Percentiles rank a stretch among this genome's conserved stretches.
Evolutionary conservation across 2,888 invertebrate species (phyloP).

Genomic region (Ophion ventricosus): DNA sequence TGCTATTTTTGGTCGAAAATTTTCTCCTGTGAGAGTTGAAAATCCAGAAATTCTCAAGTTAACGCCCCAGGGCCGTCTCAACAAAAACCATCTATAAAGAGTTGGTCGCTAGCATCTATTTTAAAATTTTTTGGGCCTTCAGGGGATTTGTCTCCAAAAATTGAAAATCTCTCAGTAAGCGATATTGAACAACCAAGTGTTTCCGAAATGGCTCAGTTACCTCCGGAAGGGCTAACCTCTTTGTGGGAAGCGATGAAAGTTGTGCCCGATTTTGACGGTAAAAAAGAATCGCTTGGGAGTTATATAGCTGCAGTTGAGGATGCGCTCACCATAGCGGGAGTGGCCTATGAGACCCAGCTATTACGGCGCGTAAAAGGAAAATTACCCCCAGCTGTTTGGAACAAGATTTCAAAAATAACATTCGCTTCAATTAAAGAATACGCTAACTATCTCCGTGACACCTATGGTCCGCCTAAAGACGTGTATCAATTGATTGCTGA

Average conservation of each 20-base stretch:
- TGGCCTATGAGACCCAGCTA: neutral
- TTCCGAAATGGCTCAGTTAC: neutral
- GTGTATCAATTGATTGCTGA: conserved; percentile 26
- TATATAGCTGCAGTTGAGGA: conserved; percentile 17
- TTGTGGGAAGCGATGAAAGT: conserved; percentile 18
- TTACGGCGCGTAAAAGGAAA: conserved; percentile 7
- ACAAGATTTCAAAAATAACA: conserved; percentile 12
- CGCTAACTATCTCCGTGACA: conserved; percentile 2
- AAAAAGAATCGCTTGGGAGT: conserved; percentile 6
- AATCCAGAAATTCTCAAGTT: neutral
- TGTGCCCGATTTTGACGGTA: conserved; percentile 23
- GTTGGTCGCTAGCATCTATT: too few species aligned
- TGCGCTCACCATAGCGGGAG: conserved; percentile 2
- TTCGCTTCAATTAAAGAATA: conserved; percentile 11
- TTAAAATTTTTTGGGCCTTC: too few species aligned
- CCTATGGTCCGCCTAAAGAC: conserved; percentile 25
- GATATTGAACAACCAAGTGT: too few species aligned
- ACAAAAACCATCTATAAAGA: too few species aligned
- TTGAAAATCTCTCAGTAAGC: too few species aligned
- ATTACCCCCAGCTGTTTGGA: conserved; percentile 18
- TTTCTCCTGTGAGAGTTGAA: neutral
- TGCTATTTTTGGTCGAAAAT: too few species aligned
- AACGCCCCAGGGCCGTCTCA: too few species aligned
- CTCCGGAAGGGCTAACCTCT: neutral
- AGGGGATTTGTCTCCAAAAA: too few species aligned